Conservation (phyloP, 2,113 vertebrate species). For the Passer montanus region DNA sequence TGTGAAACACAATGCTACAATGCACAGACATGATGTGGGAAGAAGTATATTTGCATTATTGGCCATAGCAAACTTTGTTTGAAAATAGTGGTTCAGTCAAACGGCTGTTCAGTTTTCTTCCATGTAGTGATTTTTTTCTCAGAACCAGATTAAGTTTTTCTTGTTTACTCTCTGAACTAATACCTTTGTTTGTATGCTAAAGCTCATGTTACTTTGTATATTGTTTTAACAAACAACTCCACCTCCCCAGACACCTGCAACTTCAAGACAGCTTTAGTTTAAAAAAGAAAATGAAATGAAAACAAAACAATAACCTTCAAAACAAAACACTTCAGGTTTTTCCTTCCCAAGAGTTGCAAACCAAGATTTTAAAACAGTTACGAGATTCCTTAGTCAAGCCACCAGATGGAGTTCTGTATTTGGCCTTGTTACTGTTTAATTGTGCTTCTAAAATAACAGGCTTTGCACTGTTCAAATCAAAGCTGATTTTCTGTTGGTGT, state of each 20-base stretch:
- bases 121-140: background rate
- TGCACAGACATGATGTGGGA: background rate
- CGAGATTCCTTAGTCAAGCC: background rate
- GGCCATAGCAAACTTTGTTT: background rate
- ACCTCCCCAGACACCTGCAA: background rate
- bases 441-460: background rate
- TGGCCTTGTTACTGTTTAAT: background rate
- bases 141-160: background rate
- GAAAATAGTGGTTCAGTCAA: background rate
- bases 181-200: background rate
- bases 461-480: background rate
- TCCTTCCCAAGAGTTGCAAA: background rate
- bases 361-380: background rate
- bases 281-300: background rate
- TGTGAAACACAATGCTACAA: background rate
- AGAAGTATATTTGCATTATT: background rate
- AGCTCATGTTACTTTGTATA: background rate
- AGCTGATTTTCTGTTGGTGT: background rate
- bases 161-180: background rate
- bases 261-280: background rate
- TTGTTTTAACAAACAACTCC: background rate
- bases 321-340: background rate
- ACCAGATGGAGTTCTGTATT: conserved; percentile 21
- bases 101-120: background rate
- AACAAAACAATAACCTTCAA: background rate